phyloP scores from a whole-genome alignment of 2,113 vertebrate genomes.

The Meleagris gallopavo region DNA sequence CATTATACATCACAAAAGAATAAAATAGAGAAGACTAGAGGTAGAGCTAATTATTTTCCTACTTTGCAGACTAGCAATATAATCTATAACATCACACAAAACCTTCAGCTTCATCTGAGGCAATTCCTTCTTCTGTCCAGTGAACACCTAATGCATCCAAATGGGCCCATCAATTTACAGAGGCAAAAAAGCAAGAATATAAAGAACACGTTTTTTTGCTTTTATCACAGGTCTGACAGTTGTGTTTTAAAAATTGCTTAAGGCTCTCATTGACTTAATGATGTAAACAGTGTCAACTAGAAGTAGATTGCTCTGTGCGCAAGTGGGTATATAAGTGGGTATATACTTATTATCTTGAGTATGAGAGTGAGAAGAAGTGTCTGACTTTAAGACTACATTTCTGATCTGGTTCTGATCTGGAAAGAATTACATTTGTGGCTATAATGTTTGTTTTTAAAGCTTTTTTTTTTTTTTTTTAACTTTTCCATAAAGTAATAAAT shows the following conservation, averaged over 20 bases:
- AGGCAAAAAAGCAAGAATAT: not conserved
- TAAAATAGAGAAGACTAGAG: not conserved
- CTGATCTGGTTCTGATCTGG: conserved; percentile 32
- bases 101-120: not conserved
- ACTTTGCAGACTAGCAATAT: not conserved
- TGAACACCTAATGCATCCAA: not conserved
- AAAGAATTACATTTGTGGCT: not conserved
- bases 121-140: not conserved
- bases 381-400: not conserved
- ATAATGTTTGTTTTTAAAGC: not conserved
- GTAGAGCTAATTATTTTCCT: not conserved
- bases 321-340: not conserved
- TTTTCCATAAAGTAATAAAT: not conserved
- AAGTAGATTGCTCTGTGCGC: not conserved
- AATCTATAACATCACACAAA: not conserved
- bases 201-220: rapidly evolving
- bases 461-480: not conserved
- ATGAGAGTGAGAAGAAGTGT: not conserved
- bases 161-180: not conserved
- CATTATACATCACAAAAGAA: not conserved
- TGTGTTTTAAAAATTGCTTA: not conserved
- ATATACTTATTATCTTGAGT: not conserved
- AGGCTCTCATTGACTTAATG: not conserved
- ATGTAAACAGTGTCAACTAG: not conserved
- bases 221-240: not conserved